Evolutionary conservation across 2,113 vertebrate species (phyloP), one percentile per base, ranked within the genome.

Genomic region (Gnathonemus longibarbis): DNA sequence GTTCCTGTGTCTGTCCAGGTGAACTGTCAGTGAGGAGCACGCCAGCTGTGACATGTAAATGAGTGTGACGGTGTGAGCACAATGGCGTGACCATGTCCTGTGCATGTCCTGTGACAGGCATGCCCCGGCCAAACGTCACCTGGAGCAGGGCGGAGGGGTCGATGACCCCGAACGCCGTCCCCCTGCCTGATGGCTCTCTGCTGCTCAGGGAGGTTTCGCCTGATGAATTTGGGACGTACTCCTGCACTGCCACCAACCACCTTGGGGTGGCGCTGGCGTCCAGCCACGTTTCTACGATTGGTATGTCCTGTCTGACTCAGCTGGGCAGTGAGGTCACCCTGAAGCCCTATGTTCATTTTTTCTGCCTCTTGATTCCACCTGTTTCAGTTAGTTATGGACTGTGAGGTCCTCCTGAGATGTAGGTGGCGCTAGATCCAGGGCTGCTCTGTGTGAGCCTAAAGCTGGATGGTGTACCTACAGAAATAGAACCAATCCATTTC

Each of bases 191-290:
- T 80, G 97, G 96, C 31, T 97, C 97, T 84, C 92, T 99, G 86
- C 94, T 96, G 93, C 94, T 99, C 91, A 94, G 88, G 88, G 97
- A 96, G 4, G 90, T 97, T 91, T 96, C 96, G 11, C 88, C 89
- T 3, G 92, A 94, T 89, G 94, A 96, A 90, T 93, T 94, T 80
- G 97, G 97, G 85, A 95, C 89, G 10, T 98, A 97, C 62, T 92
- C 92, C 84, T 99, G 98, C 92, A 93, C 93, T 39, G 97, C 97
- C 92, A 90, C 94, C 88, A 99, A 96, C 7, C 91, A 92, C 17
- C 93, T 97, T 0, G 97, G 97, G 89, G 96, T 95, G 94, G 94
- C 96, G 1, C 85, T 93, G 19, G 96, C 96, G 46, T 86, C 91
- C 0, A 94, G 95, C 56, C 27, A 93, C 21, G 93, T 99, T 49